Percentiles rank a stretch among this genome's conserved stretches.
These are phyloP conservation scores for Sebastes hopkinsi DNA, from an alignment of 2,797 vertebrate genomes.

Conservation along the genomic window DNA sequence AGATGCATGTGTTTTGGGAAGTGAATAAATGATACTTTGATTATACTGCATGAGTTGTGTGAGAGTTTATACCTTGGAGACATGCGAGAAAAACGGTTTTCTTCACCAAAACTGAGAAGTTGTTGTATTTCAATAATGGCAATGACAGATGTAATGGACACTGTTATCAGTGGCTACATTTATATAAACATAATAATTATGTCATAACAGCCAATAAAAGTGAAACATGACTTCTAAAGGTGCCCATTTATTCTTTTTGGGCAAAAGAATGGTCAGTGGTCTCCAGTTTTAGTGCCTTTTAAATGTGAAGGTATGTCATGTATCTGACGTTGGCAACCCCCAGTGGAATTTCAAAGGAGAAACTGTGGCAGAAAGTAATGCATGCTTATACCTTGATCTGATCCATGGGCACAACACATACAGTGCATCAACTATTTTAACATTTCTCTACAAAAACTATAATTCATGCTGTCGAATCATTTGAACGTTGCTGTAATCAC, in stretches of 20 bases:
- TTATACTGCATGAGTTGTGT: no score
- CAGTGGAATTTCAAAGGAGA: not conserved
- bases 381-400: not conserved
- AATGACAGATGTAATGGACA: not conserved
- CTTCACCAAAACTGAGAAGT: not conserved
- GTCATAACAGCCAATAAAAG: not conserved
- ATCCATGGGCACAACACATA: not conserved
- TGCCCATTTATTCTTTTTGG: not conserved
- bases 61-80: no score
- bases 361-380: not conserved
- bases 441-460: not conserved
- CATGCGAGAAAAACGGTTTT: not conserved
- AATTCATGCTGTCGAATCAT: not conserved
- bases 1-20: no score
- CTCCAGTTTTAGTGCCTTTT: not conserved
- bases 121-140: not conserved
- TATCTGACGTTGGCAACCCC: not conserved
- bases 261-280: not conserved
- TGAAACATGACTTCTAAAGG: not conserved
- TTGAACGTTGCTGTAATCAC: not conserved
- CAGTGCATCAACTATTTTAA: not conserved
- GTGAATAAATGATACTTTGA: no score
- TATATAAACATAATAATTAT: not conserved
- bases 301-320: not conserved
- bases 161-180: not conserved